These are phyloP conservation scores for Drosophila santomea DNA, from an alignment of 1,140 invertebrate species.

Conservation along the genomic window DNA sequence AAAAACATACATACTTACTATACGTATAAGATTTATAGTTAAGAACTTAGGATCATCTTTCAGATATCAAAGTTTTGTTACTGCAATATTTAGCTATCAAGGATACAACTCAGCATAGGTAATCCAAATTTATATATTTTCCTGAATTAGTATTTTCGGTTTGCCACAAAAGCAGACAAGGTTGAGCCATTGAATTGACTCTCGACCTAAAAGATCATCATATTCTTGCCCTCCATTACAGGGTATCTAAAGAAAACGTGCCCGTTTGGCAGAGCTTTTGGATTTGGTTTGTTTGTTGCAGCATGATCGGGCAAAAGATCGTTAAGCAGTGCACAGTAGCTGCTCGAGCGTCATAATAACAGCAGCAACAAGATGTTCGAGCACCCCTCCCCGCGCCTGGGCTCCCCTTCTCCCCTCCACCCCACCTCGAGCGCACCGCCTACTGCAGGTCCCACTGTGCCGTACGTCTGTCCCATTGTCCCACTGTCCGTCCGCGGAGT, in stretches of 20 bases:
- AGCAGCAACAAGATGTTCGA: constrained; percentile 78
- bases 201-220: neutral
- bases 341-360: constrained; percentile 81
- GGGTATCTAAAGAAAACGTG: constrained; percentile 60
- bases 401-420: neutral
- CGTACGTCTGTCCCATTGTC: constrained; percentile 13
- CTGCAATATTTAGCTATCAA: no score
- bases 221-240: neutral
- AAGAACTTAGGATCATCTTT: no score
- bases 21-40: no score
- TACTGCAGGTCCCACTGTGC: constrained; percentile 35
- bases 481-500: constrained; percentile 9
- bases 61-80: no score
- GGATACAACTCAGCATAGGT: no score
- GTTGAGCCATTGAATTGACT: no score
- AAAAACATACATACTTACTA: no score
- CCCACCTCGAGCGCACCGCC: constrained; percentile 24
- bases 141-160: neutral
- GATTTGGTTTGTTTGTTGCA: constrained; percentile 67
- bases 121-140: neutral
- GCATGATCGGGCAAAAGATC: constrained; percentile 80
- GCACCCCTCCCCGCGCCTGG: constrained; percentile 7
- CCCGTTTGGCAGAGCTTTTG: constrained; percentile 74
- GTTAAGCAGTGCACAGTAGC: constrained; percentile 82
- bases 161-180: no score